Percentiles rank a stretch among this genome's conserved stretches.
phyloP scores from a whole-genome alignment of 1,140 invertebrate genomes.

The Diploscapter pachys region DNA sequence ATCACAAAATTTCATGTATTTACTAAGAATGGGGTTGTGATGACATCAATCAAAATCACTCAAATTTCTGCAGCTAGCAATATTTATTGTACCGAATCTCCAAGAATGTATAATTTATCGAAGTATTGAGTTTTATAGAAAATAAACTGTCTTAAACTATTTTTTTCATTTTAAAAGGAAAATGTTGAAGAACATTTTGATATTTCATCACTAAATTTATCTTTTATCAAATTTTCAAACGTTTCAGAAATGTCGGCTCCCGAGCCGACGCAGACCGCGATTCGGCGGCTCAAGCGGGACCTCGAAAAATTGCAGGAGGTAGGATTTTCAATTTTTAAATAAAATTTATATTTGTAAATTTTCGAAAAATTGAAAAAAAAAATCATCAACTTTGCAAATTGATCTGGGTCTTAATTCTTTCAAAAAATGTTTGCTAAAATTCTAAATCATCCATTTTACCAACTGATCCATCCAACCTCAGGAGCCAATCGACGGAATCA shows the following conservation, averaged over 20 bases:
- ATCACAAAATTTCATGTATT: too few species aligned
- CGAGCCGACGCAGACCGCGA: constrained; percentile 60
- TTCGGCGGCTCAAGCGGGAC: constrained; percentile 33
- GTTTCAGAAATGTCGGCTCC: constrained; percentile 16
- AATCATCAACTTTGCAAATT: too few species aligned
- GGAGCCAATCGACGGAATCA: constrained; percentile 91
- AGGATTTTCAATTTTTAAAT: not conserved
- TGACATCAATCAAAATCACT: too few species aligned
- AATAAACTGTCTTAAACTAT: not conserved
- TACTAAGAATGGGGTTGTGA: too few species aligned
- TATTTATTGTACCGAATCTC: too few species aligned
- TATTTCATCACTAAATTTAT: too few species aligned
- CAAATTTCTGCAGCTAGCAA: too few species aligned
- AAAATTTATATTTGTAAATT: too few species aligned
- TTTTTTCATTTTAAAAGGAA: not conserved
- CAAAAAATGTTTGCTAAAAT: constrained; percentile 5
- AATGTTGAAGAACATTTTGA: not conserved
- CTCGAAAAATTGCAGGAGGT: constrained; percentile 23
- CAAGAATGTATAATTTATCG: not conserved
- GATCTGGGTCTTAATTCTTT: constrained; percentile 1
- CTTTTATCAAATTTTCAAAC: not conserved
- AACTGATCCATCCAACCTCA: constrained; percentile 48
- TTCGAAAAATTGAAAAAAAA: too few species aligned
- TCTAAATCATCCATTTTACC: not conserved
- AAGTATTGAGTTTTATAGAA: constrained; percentile 22